Conservation (phyloP, 1,140 invertebrate species). For the Drosophila auraria region DNA sequence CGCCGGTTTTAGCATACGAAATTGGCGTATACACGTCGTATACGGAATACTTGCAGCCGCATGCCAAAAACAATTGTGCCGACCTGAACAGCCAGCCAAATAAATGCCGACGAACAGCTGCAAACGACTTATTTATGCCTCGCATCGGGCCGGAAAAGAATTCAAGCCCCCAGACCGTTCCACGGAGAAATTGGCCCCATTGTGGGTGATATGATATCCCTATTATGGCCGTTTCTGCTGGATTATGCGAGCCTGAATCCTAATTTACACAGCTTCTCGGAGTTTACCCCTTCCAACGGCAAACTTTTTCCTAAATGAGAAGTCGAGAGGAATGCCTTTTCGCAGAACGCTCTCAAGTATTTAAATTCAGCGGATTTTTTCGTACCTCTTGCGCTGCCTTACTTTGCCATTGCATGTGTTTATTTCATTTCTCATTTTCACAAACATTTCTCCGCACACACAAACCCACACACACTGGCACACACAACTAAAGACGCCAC, state of each 20-base stretch:
- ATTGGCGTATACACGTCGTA: constrained; percentile 46
- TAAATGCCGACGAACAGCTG: constrained; percentile 73
- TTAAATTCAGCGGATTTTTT: constrained; percentile 43
- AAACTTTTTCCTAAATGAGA: constrained; percentile 34
- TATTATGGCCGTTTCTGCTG: constrained; percentile 24
- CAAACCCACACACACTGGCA: neutral
- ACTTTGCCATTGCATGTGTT: constrained; percentile 63
- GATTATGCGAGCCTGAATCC: constrained; percentile 42
- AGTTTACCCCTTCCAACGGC: constrained; percentile 22
- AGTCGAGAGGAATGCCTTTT: constrained; percentile 20
- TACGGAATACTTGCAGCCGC: constrained; percentile 35
- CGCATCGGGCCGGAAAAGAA: constrained; percentile 19
- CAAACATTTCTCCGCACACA: constrained; percentile 28
- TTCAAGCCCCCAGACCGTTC: neutral
- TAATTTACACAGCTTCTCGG: constrained; percentile 44
- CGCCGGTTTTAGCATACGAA: constrained; percentile 41
- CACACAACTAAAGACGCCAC: constrained; percentile 28
- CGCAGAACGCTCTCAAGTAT: constrained; percentile 29
- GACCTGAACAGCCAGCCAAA: constrained; percentile 58
- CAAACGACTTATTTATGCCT: constrained; percentile 79
- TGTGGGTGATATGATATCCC: constrained; percentile 48
- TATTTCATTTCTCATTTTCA: constrained; percentile 71
- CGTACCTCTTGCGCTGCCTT: constrained; percentile 21
- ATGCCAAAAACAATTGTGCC: constrained; percentile 63
- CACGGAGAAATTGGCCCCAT: constrained; percentile 8